phyloP scores from a whole-genome alignment of 1,140 invertebrate species.

The Pachypsylla venusta region DNA sequence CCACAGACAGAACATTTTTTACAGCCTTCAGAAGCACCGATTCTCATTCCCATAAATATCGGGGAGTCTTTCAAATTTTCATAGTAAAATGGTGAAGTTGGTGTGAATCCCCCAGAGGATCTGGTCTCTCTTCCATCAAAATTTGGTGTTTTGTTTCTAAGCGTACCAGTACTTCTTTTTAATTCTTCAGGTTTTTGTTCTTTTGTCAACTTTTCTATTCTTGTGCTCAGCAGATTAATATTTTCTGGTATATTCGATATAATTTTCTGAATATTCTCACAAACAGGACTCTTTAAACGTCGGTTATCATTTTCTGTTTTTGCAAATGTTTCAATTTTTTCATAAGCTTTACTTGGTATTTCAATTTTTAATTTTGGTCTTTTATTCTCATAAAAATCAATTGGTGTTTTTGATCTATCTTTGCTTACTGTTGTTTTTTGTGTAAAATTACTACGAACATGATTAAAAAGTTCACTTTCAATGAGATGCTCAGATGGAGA shows the following conservation, averaged over 20 bases:
- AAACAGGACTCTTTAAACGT: not conserved
- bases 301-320: not conserved
- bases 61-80: not conserved
- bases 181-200: not conserved
- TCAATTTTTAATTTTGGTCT: not conserved
- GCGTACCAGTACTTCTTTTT: not conserved
- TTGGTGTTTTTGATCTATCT: not conserved
- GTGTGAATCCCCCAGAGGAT: not conserved
- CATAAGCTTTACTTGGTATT: not conserved
- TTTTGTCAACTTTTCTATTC: not conserved
- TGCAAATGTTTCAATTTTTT: slow-evolving; percentile 4
- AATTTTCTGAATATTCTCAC: not conserved
- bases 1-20: not conserved
- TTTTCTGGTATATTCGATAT: not conserved
- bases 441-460: too few relatives aligned
- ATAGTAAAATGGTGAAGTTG: not conserved
- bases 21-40: not conserved
- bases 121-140: not conserved
- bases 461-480: too few relatives aligned
- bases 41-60: not conserved
- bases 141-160: not conserved
- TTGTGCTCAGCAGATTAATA: not conserved
- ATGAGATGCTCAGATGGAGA: too few relatives aligned
- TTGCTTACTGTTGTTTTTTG: too few relatives aligned
- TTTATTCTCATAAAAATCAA: not conserved